phyloP scores from a whole-genome alignment of 2,113 vertebrate genomes.

The Periophthalmodon schlosseri region DNA sequence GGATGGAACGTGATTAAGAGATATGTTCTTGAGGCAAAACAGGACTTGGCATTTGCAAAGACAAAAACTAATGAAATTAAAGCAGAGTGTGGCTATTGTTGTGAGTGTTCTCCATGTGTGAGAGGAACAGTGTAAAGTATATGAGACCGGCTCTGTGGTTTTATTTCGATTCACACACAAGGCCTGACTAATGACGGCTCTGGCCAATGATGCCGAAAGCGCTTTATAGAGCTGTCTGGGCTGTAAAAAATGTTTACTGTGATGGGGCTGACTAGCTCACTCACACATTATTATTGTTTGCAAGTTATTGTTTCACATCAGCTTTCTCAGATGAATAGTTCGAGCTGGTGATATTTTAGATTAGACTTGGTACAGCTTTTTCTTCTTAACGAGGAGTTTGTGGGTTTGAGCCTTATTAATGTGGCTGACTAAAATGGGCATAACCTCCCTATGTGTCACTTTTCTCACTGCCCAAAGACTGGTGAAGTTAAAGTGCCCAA shows the following conservation, averaged over 20 bases:
- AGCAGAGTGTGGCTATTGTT: constrained; percentile 73
- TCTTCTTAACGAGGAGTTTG: neutral
- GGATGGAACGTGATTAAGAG: constrained; percentile 81
- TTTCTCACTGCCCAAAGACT: neutral
- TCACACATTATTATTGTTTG: constrained; percentile 68
- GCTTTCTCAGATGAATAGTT: constrained; percentile 62
- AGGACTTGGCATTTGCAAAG: constrained; percentile 79
- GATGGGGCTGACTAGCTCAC: constrained; percentile 67
- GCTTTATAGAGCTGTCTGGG: constrained; percentile 71
- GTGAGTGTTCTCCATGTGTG: constrained; percentile 66
- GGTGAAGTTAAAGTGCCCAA: neutral
- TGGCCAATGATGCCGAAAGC: constrained; percentile 72
- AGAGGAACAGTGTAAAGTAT: constrained; percentile 63
- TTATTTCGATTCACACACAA: constrained; percentile 67
- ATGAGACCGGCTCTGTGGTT: constrained; percentile 43
- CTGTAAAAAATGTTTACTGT: constrained; percentile 72
- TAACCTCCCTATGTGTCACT: neutral
- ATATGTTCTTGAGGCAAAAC: constrained; percentile 80
- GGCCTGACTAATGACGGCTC: constrained; percentile 70
- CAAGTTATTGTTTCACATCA: constrained; percentile 68
- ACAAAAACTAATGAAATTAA: constrained; percentile 81
- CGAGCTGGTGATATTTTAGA: constrained; percentile 24
- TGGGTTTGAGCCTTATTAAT: neutral
- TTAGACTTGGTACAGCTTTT: neutral
- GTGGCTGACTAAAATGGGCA: neutral